A percentile compares a stretch with the other conserved stretches of the same genome.
phyloP scores from a whole-genome alignment of 2,797 vertebrate genomes.

The Thaleichthys pacificus region DNA sequence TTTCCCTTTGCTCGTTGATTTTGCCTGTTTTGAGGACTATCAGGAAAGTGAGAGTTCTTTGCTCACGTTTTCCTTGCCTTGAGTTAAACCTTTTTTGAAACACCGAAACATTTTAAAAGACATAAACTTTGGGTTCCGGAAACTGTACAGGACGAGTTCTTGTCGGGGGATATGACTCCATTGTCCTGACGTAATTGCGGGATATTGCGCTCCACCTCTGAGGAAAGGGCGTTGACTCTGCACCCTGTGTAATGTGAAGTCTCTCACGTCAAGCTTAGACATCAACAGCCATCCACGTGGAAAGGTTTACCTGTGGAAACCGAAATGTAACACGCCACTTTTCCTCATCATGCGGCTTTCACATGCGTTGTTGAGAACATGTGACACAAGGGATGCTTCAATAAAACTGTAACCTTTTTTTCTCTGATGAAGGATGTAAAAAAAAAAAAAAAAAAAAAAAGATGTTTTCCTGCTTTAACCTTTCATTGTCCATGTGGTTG shows the following conservation, averaged over 20 bases:
- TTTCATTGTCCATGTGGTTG: constrained; percentile 38
- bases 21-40: constrained; percentile 55
- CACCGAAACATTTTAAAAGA: not conserved
- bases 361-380: constrained; percentile 46
- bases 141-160: not conserved
- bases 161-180: not conserved
- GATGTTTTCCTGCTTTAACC: constrained; percentile 22
- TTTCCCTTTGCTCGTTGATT: constrained; percentile 48
- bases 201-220: not conserved
- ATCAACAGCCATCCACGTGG: constrained; percentile 37
- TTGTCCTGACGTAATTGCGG: not conserved
- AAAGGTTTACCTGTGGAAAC: constrained; percentile 37
- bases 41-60: constrained; percentile 51
- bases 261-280: constrained; percentile 35
- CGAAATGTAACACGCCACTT: constrained; percentile 54
- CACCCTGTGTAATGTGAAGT: constrained; percentile 33
- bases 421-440: constrained; percentile 45
- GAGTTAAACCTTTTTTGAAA: constrained; percentile 41
- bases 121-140: not conserved
- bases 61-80: constrained; percentile 60
- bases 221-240: constrained; percentile 29
- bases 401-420: constrained; percentile 49
- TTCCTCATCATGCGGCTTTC: constrained; percentile 51
- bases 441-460: constrained; percentile 32
- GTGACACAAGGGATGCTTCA: constrained; percentile 52